phyloP scores from a whole-genome alignment of 1,140 invertebrate genomes.

The Stegodyphus mimosarum region DNA sequence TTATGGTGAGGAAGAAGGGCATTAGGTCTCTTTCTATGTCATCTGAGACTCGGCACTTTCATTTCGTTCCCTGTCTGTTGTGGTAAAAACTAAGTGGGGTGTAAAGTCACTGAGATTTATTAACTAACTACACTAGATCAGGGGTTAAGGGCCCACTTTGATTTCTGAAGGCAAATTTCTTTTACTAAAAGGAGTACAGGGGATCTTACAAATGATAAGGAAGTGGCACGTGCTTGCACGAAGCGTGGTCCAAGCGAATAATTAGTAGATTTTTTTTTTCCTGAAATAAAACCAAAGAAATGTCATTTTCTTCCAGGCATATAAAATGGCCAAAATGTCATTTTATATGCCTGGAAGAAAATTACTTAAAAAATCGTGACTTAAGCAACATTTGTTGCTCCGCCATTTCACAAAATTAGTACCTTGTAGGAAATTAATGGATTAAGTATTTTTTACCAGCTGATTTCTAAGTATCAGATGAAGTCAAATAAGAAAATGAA shows the following conservation, averaged over 20 bases:
- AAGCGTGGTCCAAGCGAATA: neutral
- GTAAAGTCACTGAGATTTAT: conserved; percentile 29
- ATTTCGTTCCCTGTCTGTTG: neutral
- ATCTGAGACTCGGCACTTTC: conserved; percentile 13
- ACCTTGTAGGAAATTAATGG: too few species aligned
- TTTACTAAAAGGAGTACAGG: neutral
- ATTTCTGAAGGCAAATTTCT: neutral
- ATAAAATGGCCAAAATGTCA: too few species aligned
- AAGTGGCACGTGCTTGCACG: neutral
- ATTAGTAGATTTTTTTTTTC: too few species aligned
- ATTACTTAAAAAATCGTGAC: too few species aligned
- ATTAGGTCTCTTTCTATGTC: neutral
- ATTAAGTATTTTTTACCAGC: too few species aligned
- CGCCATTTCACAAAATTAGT: too few species aligned
- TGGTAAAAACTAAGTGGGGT: neutral
- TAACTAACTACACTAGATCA: conserved; percentile 23
- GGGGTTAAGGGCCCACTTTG: neutral
- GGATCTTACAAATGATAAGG: neutral
- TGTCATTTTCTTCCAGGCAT: too few species aligned
- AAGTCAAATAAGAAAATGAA: too few species aligned
- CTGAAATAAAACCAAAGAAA: too few species aligned
- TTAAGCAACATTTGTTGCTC: too few species aligned
- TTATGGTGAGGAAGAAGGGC: conserved; percentile 14
- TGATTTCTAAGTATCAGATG: too few species aligned
- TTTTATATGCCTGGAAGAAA: too few species aligned